Conservation (phyloP, 2,797 vertebrate genomes). For the Aplochiton taeniatus region DNA sequence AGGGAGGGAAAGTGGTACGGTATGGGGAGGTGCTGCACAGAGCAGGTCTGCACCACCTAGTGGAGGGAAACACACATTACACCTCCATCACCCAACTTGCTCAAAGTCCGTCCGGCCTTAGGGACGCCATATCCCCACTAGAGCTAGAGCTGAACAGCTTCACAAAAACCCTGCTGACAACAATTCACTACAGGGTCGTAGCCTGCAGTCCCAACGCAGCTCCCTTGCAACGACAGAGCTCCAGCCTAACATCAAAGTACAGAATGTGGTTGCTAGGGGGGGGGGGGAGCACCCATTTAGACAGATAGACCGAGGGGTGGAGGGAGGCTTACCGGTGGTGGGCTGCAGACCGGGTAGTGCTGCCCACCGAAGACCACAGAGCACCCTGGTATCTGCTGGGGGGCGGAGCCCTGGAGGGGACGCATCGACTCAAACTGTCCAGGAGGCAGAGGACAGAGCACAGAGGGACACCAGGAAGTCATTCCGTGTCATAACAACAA, state of each 20-base stretch:
- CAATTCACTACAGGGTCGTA: too few relatives aligned
- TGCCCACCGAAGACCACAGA: constrained; percentile 94
- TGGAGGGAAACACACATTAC: constrained; percentile 15
- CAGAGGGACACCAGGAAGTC: not conserved
- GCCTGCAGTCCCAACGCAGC: not conserved
- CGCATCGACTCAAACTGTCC: constrained; percentile 67
- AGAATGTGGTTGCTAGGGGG: not conserved
- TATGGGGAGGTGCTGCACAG: constrained; percentile 96
- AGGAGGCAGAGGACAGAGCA: constrained; percentile 15
- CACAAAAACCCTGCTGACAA: too few relatives aligned
- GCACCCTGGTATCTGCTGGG: constrained; percentile 89
- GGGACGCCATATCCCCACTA: too few relatives aligned
- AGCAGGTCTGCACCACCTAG: constrained; percentile 95
- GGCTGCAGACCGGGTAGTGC: constrained; percentile 82
- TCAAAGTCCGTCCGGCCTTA: too few relatives aligned
- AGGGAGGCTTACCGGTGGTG: constrained; percentile 77
- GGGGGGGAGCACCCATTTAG: too few relatives aligned
- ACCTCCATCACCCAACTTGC: too few relatives aligned
- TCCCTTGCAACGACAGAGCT: too few relatives aligned
- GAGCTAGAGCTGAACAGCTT: too few relatives aligned
- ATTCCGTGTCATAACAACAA: too few relatives aligned
- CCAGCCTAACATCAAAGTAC: too few relatives aligned
- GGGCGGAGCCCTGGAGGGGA: constrained; percentile 74
- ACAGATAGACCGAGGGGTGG: not conserved
- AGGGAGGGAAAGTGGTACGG: constrained; percentile 95